Evolutionary conservation across 2,888 invertebrate genomes (phyloP).

Genomic region (Phalera bucephala): DNA sequence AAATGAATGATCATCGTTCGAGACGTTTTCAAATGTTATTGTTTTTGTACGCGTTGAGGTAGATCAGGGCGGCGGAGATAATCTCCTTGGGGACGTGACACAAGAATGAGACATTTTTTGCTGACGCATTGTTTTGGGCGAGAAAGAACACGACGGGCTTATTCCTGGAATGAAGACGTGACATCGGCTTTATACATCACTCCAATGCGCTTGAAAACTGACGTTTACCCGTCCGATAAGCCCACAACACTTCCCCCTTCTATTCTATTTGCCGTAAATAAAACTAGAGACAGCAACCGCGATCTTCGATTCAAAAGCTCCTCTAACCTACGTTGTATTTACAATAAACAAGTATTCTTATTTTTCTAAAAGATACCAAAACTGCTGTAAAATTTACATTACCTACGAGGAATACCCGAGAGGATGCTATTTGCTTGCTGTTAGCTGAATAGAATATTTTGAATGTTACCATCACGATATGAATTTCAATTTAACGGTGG

Average conservation of each 20-base stretch:
- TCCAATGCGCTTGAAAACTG: too few species aligned
- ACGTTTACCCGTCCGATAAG: too few species aligned
- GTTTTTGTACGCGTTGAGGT: slow-evolving; percentile 56
- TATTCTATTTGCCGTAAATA: too few species aligned
- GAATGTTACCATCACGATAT: slow-evolving; percentile 50
- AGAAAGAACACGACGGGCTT: slow-evolving; percentile 26
- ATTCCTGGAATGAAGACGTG: slow-evolving; percentile 37
- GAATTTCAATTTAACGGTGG: slow-evolving; percentile 57
- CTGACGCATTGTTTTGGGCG: slow-evolving; percentile 69
- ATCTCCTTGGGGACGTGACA: slow-evolving; percentile 67
- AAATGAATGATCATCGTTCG: slow-evolving; percentile 25
- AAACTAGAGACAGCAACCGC: too few species aligned
- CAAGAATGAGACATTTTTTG: slow-evolving; percentile 58
- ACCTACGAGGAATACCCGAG: slow-evolving; percentile 37
- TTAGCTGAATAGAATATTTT: slow-evolving; percentile 53
- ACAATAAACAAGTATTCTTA: slow-evolving; percentile 31
- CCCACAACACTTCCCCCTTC: too few species aligned
- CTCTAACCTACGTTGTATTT: slow-evolving; percentile 15
- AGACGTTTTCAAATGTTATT: slow-evolving; percentile 44
- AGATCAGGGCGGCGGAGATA: slow-evolving; percentile 58
- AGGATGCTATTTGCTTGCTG: slow-evolving; percentile 42
- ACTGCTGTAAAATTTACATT: slow-evolving; percentile 40
- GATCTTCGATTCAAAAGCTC: too few species aligned
- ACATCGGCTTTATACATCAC: slow-evolving; percentile 29
- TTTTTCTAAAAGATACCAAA: slow-evolving; percentile 27